phyloP scores from a whole-genome alignment of 2,113 vertebrate genomes.

The Leptodactylus fuscus region DNA sequence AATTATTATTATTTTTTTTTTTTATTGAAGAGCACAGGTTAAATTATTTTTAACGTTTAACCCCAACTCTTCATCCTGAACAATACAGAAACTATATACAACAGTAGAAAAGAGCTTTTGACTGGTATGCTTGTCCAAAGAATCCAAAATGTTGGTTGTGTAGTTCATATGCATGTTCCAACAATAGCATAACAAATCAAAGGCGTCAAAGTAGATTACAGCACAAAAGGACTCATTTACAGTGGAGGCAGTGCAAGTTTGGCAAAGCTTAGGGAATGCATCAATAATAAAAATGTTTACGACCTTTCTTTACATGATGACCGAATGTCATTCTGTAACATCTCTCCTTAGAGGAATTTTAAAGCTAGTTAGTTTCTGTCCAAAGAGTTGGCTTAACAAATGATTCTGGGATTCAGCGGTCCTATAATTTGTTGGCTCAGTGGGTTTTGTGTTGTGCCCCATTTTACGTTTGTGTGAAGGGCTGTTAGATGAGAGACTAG shows the following conservation, averaged over 20 bases:
- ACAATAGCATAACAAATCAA: slow-evolving; percentile 82
- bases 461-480: slow-evolving; percentile 77
- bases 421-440: slow-evolving; percentile 78
- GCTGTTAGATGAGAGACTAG: slow-evolving; percentile 74
- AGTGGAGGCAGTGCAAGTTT: slow-evolving; percentile 87
- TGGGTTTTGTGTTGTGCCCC: slow-evolving; percentile 75
- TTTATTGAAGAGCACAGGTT: slow-evolving; percentile 34
- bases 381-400: slow-evolving; percentile 96
- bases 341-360: slow-evolving; percentile 98
- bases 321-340: slow-evolving; percentile 80
- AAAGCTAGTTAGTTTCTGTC: slow-evolving; percentile 96
- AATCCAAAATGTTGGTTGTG: slow-evolving; percentile 76
- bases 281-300: slow-evolving; percentile 65
- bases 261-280: slow-evolving; percentile 73
- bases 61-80: slow-evolving; percentile 76
- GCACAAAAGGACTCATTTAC: slow-evolving; percentile 84
- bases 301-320: slow-evolving; percentile 59
- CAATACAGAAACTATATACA: slow-evolving; percentile 27
- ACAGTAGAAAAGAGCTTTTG: slow-evolving; percentile 66
- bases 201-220: slow-evolving; percentile 79
- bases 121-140: slow-evolving; percentile 75
- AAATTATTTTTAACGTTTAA: slow-evolving; percentile 61
- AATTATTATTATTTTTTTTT: no score
- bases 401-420: slow-evolving; percentile 94
- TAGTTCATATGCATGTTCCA: slow-evolving; percentile 72